These are phyloP conservation scores for Eidolon helvum DNA, from an alignment of 2,113 vertebrate genomes.

Conservation along the genomic window DNA sequence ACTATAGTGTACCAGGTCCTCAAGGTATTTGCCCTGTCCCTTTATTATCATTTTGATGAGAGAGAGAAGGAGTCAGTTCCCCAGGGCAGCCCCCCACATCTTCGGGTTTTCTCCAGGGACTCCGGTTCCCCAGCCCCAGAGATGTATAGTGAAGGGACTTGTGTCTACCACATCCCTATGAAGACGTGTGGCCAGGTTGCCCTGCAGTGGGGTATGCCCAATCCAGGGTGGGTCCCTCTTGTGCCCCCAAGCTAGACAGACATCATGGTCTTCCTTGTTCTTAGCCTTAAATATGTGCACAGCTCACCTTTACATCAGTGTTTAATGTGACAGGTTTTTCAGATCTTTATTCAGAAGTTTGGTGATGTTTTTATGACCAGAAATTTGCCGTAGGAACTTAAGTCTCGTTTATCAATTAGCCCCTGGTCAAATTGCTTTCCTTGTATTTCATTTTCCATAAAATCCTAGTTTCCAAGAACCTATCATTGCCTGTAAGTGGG, in stretches of 20 bases:
- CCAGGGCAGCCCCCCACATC: background rate
- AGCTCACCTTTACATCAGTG: background rate
- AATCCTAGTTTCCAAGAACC: background rate
- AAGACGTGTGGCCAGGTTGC: too few relatives aligned
- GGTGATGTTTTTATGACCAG: background rate
- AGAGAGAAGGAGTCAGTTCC: too few relatives aligned
- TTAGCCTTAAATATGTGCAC: background rate
- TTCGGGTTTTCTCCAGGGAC: background rate
- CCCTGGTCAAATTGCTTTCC: background rate
- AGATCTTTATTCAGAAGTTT: background rate
- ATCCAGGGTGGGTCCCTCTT: too few relatives aligned
- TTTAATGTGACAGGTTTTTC: background rate
- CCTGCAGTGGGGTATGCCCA: too few relatives aligned
- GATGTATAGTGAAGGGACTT: too few relatives aligned
- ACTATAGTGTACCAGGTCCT: too few relatives aligned
- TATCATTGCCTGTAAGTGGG: background rate
- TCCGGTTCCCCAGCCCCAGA: background rate
- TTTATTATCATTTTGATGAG: background rate
- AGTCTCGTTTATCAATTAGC: background rate
- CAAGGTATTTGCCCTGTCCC: background rate
- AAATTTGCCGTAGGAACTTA: background rate
- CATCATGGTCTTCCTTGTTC: background rate
- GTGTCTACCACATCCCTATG: too few relatives aligned
- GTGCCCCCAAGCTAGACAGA: background rate
- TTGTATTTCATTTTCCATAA: background rate